phyloP scores from a whole-genome alignment of 2,888 invertebrate species.

The Pristionchus mayeri region DNA sequence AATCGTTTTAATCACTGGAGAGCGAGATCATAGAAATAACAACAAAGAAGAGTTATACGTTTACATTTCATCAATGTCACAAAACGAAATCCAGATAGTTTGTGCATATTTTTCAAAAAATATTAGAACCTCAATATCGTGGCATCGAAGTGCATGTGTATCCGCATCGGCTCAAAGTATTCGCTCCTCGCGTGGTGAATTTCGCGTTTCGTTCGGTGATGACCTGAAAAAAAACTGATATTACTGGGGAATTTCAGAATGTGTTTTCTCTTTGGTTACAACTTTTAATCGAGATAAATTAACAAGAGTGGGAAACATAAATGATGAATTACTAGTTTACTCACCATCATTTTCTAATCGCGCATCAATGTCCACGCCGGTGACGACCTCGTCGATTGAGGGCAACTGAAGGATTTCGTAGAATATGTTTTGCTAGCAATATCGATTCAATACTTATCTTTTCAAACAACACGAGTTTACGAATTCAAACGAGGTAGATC shows the following conservation, averaged over 20 bases:
- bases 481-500: no score
- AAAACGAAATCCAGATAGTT: no score
- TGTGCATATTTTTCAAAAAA: no score
- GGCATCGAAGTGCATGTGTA: conserved; percentile 63
- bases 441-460: no score
- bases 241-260: no score
- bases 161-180: conserved; percentile 59
- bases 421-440: background rate
- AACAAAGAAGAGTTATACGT: no score
- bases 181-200: conserved; percentile 11
- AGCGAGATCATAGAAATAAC: no score
- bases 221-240: conserved; percentile 33
- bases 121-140: conserved; percentile 58
- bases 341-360: background rate
- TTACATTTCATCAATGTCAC: no score
- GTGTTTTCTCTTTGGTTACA: no score
- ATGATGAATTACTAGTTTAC: no score
- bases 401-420: conserved; percentile 56
- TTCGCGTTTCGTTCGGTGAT: background rate
- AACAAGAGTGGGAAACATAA: background rate
- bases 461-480: no score
- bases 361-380: conserved; percentile 60
- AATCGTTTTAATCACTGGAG: no score
- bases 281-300: background rate
- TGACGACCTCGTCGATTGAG: conserved; percentile 60